These are phyloP conservation scores for Albula goreensis DNA, from an alignment of 2,113 vertebrate species.

Conservation along the genomic window DNA sequence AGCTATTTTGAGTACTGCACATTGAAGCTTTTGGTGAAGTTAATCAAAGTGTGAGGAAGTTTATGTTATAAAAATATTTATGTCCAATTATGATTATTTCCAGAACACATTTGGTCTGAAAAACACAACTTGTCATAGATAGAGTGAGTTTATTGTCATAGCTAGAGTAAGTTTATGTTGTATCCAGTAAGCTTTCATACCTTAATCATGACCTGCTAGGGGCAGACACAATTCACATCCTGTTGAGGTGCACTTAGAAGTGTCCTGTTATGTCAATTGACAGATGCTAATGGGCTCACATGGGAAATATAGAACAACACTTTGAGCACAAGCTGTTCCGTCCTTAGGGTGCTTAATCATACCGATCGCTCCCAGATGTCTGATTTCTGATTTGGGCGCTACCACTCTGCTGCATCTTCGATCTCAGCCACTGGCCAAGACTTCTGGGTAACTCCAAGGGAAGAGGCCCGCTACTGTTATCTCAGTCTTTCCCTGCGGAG, in stretches of 20 bases:
- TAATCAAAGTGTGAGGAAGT: too few species aligned
- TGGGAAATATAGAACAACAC: neutral
- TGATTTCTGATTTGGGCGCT: neutral
- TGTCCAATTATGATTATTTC: neutral
- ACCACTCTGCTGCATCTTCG: neutral
- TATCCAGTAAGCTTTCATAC: neutral
- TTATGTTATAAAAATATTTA: neutral
- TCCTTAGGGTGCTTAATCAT: neutral
- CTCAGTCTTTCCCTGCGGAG: conserved; percentile 13
- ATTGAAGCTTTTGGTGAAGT: neutral
- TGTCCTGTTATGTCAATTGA: conserved; percentile 5
- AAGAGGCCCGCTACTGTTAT: conserved; percentile 9
- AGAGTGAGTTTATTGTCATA: neutral
- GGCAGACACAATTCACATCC: neutral
- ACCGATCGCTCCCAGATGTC: neutral
- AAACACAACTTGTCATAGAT: neutral
- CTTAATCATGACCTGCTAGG: neutral
- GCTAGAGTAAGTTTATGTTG: neutral
- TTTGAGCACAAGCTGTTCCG: neutral
- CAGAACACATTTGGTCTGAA: neutral
- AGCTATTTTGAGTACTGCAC: too few species aligned
- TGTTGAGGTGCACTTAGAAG: neutral
- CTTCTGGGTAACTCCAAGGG: conserved; percentile 16
- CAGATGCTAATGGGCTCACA: neutral
- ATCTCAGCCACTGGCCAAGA: conserved; percentile 21